These are phyloP conservation scores for Hystrix cristata DNA, from an alignment of 2,113 vertebrate species.

Conservation along the genomic window DNA sequence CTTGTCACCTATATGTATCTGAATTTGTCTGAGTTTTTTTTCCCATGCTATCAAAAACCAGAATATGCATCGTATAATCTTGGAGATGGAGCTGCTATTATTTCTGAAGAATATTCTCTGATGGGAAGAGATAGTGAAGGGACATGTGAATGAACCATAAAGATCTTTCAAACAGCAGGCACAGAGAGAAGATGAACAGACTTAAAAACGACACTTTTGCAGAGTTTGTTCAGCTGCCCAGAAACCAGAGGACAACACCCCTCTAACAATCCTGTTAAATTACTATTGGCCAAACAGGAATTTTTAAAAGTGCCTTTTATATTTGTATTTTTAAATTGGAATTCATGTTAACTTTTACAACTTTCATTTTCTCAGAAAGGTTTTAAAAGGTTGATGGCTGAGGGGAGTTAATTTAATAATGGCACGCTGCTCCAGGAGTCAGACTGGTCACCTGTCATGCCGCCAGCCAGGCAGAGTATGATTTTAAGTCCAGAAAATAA, in stretches of 20 bases:
- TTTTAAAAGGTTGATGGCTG: background rate
- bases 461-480: background rate
- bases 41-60: background rate
- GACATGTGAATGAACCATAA: background rate
- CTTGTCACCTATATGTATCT: background rate
- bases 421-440: background rate
- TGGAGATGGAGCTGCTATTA: background rate
- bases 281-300: background rate
- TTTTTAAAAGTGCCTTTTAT: background rate
- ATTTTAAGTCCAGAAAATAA: conserved; percentile 53
- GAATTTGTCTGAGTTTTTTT: background rate
- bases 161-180: background rate
- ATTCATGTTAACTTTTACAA: background rate
- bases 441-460: background rate
- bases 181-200: background rate
- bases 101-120: conserved; percentile 28
- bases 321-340: background rate
- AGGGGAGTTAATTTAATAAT: conserved; percentile 50
- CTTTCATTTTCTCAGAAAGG: background rate
- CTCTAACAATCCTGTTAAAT: background rate
- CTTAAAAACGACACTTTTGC: conserved; percentile 12
- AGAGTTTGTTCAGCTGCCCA: background rate
- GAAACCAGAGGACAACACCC: background rate
- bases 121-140: background rate
- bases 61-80: background rate